Percentiles rank a stretch among this genome's conserved stretches.
Conservation (phyloP, 2,797 vertebrate species). For the Zenarchopterus dispar region DNA sequence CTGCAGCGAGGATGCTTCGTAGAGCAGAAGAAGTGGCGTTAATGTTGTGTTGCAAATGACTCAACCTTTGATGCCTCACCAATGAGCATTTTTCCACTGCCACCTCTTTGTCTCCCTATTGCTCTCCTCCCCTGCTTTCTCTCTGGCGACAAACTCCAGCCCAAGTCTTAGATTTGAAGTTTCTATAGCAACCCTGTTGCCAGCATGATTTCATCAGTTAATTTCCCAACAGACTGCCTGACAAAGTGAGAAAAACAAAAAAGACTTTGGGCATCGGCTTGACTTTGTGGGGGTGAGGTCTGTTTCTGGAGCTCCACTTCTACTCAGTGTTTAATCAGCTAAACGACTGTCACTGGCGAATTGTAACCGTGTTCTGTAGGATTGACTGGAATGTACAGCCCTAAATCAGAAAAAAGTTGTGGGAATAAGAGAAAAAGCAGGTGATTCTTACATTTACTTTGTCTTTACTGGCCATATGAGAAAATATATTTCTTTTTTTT, state of each 20-base stretch:
- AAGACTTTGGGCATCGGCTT: conserved; percentile 56
- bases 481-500: too few species aligned
- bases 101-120: conserved; percentile 42
- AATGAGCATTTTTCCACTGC: conserved; percentile 48
- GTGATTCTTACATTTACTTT: too few species aligned
- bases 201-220: conserved; percentile 73
- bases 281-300: conserved; percentile 55
- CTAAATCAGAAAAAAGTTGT: conserved; percentile 6
- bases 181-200: conserved; percentile 78
- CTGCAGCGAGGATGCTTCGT: conserved; percentile 13
- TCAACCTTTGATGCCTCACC: conserved; percentile 64
- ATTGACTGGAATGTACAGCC: too few species aligned
- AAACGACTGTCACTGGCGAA: conserved; percentile 36
- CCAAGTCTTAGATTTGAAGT: conserved; percentile 73
- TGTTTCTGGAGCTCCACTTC: conserved; percentile 30
- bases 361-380: conserved; percentile 8
- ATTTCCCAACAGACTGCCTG: conserved; percentile 74
- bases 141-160: conserved; percentile 66
- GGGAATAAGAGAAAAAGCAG: too few species aligned
- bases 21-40: conserved; percentile 40
- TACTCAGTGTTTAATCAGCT: conserved; percentile 42
- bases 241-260: conserved; percentile 59
- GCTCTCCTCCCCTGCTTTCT: conserved; percentile 34
- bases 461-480: too few species aligned
- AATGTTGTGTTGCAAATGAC: conserved; percentile 61